phyloP scores from a whole-genome alignment of 1,140 invertebrate genomes.

The Tetramorium simillimum region DNA sequence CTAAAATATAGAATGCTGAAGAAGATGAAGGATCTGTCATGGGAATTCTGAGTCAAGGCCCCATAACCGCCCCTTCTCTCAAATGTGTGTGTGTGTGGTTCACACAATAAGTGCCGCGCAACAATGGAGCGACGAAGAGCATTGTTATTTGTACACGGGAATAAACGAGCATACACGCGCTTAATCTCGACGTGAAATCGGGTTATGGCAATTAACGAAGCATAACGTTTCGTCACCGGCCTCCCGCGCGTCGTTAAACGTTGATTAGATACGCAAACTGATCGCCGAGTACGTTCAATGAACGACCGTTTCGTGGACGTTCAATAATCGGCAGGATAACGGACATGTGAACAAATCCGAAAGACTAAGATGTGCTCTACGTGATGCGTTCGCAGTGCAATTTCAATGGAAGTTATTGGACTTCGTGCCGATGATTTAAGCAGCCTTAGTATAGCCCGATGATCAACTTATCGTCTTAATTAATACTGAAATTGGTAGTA shows the following conservation, averaged over 20 bases:
- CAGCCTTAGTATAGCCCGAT: background rate
- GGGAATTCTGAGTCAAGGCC: slow-evolving; percentile 67
- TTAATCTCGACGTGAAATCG: slow-evolving; percentile 72
- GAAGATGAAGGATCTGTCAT: slow-evolving; percentile 60
- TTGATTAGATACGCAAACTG: slow-evolving; percentile 17
- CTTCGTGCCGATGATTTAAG: slow-evolving; percentile 28
- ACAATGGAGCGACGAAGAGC: slow-evolving; percentile 51
- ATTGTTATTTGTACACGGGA: slow-evolving; percentile 61
- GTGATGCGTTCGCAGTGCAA: background rate
- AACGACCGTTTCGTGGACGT: background rate
- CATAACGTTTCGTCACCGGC: slow-evolving; percentile 38
- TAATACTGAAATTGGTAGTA: background rate
- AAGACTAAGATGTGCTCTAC: background rate
- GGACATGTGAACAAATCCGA: background rate
- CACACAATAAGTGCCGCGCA: slow-evolving; percentile 65
- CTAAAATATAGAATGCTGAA: background rate
- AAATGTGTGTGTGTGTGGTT: slow-evolving; percentile 31
- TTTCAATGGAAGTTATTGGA: slow-evolving; percentile 12
- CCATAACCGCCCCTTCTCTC: slow-evolving; percentile 11
- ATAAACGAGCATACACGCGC: slow-evolving; percentile 60
- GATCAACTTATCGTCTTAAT: background rate
- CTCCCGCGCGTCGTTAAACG: slow-evolving; percentile 42
- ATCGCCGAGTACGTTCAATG: background rate
- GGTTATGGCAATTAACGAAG: slow-evolving; percentile 73
- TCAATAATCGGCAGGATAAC: slow-evolving; percentile 1